Evolutionary conservation across 2,797 vertebrate genomes (phyloP), one percentile per base, ranked within the genome.

Genomic region (Sebastes ruberrimus): DNA sequence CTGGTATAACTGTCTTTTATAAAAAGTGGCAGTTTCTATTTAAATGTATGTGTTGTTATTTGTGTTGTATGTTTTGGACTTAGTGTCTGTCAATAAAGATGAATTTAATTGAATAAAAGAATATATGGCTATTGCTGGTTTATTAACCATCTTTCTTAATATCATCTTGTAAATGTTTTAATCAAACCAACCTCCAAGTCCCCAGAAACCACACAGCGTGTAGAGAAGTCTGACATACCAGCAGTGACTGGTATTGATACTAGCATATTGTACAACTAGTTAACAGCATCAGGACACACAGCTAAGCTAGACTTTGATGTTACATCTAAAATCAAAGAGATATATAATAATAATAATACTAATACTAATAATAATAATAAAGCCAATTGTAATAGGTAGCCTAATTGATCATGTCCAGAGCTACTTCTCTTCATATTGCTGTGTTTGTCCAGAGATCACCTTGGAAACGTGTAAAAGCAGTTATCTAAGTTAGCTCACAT

Each of bases 401-500:
- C 46, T 5, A 33, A 6, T 16, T 7, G 2, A 11, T 18, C 3
- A 2, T 38, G 7, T 10, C 3, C 10, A 7, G 4, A 52, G 4
- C 27, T n/a, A 7, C 8, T 4, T 6, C 4, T 5, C 3, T 10
- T 57, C 57, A 8, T 2, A 28, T 16, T 33, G n/a, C 1, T 30
- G 1, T 5, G 62, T 59, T 30, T 76, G 6, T 30, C 5, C 2
- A 73, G 10, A 52, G 7, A 71, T 80, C 59, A 84, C 65, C 52
- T 81, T 84, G 72, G 56, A 28, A 46, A 81, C 27, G 35, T 69
- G 59, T 82, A 57, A 70, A 76, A 88, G 77, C 81, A 76, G 46
- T 2, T 28, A 20, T 82, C 81, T 86, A 75, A 73, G 6, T 9
- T 5, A 65, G 76, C 62, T 84, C 76, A 59, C 70, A 63, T 81